phyloP scores from a whole-genome alignment of 2,113 vertebrate genomes.

The Tragelaphus imberbis region DNA sequence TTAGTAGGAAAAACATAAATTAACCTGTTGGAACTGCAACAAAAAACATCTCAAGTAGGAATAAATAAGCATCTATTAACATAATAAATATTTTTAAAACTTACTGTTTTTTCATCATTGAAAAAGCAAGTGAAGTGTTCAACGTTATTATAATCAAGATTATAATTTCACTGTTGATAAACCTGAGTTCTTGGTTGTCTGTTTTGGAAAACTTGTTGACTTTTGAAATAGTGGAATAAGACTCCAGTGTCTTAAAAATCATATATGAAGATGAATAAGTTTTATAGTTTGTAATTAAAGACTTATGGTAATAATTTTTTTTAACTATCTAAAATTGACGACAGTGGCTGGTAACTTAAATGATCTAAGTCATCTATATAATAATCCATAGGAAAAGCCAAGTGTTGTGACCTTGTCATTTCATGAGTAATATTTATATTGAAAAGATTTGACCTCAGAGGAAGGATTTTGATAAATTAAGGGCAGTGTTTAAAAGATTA shows the following conservation, averaged over 20 bases:
- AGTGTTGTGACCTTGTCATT: neutral
- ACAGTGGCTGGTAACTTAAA: neutral
- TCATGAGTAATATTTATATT: neutral
- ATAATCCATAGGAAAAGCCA: neutral
- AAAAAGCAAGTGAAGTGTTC: neutral
- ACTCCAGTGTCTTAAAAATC: neutral
- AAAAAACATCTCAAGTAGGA: neutral
- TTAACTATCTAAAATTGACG: neutral
- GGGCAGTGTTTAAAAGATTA: neutral
- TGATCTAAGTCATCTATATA: neutral
- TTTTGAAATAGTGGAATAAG: neutral
- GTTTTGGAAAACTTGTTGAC: neutral
- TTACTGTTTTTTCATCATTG: neutral
- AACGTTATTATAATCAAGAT: neutral
- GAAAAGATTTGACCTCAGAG: neutral
- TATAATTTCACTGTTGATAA: slow-evolving; percentile 33
- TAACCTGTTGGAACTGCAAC: neutral
- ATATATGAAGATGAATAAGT: neutral
- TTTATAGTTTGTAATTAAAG: slow-evolving; percentile 10
- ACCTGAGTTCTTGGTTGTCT: neutral
- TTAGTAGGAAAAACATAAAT: neutral
- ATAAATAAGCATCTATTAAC: neutral
- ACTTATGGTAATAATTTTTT: neutral
- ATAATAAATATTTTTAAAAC: neutral
- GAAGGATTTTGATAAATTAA: neutral